These are phyloP conservation scores for Caenorhabditis sulstoni DNA, from an alignment of 2,888 invertebrate genomes.

Conservation along the genomic window DNA sequence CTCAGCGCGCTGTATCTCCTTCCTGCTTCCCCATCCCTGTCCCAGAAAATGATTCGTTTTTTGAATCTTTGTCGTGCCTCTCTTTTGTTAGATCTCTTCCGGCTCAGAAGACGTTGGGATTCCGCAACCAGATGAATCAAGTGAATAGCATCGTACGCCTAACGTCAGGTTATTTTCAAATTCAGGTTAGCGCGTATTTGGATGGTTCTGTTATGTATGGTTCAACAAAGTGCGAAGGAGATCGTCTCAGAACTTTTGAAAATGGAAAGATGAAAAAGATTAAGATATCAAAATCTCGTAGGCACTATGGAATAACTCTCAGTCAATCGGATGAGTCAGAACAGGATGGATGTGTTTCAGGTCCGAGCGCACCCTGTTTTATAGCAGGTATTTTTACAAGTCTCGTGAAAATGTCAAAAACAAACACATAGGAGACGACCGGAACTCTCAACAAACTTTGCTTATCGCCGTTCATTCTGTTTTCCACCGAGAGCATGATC, in stretches of 20 bases:
- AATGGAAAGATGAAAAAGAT: slow-evolving; percentile 76
- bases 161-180: no score
- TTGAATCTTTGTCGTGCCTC: slow-evolving; percentile 84
- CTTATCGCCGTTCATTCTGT: slow-evolving; percentile 78
- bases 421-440: slow-evolving; percentile 71
- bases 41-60: slow-evolving; percentile 91
- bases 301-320: slow-evolving; percentile 61
- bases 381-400: slow-evolving; percentile 43
- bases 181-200: slow-evolving; percentile 85
- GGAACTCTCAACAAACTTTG: slow-evolving; percentile 78
- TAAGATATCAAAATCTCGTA: slow-evolving; percentile 22
- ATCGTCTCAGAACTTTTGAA: slow-evolving; percentile 71
- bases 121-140: slow-evolving; percentile 85
- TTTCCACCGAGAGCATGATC: slow-evolving; percentile 79
- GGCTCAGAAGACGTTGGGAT: slow-evolving; percentile 84
- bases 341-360: slow-evolving; percentile 83
- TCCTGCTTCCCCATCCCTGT: slow-evolving; percentile 95
- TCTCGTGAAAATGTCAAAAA: not conserved
- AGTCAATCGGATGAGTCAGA: slow-evolving; percentile 82
- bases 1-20: slow-evolving; percentile 90
- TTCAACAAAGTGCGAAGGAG: slow-evolving; percentile 77
- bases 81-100: slow-evolving; percentile 91
- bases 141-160: slow-evolving; percentile 40
- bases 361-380: slow-evolving; percentile 66
- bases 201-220: slow-evolving; percentile 80